Conservation (phyloP, 2,888 invertebrate genomes). For the Xylota segnis region DNA sequence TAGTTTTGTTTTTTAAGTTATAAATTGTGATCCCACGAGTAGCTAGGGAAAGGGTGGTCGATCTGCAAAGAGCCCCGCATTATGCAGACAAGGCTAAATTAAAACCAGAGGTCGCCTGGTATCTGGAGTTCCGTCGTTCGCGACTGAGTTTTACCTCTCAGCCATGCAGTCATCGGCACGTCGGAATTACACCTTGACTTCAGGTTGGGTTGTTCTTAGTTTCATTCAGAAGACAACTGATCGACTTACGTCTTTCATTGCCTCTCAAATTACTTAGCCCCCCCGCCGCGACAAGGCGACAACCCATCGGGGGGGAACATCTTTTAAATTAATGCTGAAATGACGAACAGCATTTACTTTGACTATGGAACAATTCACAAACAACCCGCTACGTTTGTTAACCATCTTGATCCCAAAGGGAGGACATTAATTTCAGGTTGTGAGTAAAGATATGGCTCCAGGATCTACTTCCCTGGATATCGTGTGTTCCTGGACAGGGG, state of each 20-base stretch:
- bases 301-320: neutral
- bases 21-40: slow-evolving; percentile 23
- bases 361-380: too few relatives aligned
- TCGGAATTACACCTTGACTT: slow-evolving; percentile 22
- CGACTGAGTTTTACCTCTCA: slow-evolving; percentile 17
- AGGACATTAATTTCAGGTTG: too few relatives aligned
- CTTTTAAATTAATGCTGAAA: too few relatives aligned
- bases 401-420: too few relatives aligned
- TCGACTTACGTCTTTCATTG: neutral
- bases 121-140: slow-evolving; percentile 19
- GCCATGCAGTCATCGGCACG: slow-evolving; percentile 20
- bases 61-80: slow-evolving; percentile 26
- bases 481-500: too few relatives aligned
- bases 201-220: slow-evolving; percentile 8
- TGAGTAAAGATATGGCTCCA: too few relatives aligned
- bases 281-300: slow-evolving; percentile 8
- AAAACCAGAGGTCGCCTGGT: slow-evolving; percentile 21
- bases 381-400: too few relatives aligned
- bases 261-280: neutral
- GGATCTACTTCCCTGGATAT: too few relatives aligned
- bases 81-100: slow-evolving; percentile 12
- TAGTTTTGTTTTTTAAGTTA: neutral
- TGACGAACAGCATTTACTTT: too few relatives aligned
- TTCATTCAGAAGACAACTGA: neutral
- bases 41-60: slow-evolving; percentile 11